These are phyloP conservation scores for Zonotrichia leucophrys DNA, from an alignment of 2,113 vertebrate genomes.

Conservation along the genomic window DNA sequence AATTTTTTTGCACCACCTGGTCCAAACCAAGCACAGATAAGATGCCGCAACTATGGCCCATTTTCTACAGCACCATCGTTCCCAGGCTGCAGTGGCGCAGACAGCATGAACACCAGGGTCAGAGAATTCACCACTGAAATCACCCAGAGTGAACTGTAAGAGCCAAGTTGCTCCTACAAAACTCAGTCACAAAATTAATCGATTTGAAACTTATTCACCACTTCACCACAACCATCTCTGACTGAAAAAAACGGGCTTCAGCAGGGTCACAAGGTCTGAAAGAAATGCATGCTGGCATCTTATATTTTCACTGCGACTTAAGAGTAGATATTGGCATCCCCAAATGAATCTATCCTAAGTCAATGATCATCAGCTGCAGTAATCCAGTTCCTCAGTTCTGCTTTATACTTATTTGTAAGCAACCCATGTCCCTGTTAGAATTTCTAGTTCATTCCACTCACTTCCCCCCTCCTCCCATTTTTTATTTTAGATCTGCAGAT, in stretches of 20 bases:
- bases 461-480: not conserved
- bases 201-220: not conserved
- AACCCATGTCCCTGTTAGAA: not conserved
- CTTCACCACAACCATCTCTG: not conserved
- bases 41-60: too few species aligned
- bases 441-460: not conserved
- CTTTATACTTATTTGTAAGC: conserved; percentile 5
- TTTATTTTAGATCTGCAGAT: conserved; percentile 46
- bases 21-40: not conserved
- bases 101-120: not conserved
- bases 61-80: not conserved
- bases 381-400: not conserved
- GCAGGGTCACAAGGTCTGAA: not conserved
- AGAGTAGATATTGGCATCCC: not conserved
- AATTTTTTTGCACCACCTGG: not conserved
- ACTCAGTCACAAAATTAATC: not conserved
- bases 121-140: not conserved
- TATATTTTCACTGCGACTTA: not conserved
- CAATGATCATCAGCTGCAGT: not conserved
- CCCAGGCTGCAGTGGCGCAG: not conserved
- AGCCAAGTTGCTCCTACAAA: not conserved
- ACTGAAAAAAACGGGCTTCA: not conserved
- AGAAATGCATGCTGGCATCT: not conserved
- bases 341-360: not conserved
- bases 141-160: not conserved